phyloP scores from a whole-genome alignment of 2,888 invertebrate species.

The Drosophila bunnanda region DNA sequence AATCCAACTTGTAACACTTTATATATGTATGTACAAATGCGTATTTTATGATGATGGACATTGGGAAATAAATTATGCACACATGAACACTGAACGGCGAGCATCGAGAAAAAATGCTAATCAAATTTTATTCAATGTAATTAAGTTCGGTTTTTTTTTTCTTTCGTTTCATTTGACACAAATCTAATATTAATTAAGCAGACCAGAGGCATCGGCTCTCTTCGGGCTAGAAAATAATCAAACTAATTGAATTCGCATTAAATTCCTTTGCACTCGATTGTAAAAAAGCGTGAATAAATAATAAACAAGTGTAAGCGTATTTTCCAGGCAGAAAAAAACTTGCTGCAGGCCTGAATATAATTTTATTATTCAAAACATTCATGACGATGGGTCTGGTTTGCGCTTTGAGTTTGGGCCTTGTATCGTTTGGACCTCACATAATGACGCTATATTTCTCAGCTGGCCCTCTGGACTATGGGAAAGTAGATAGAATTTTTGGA shows the following conservation, averaged over 20 bases:
- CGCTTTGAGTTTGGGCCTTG: neutral
- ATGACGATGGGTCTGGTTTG: too few species aligned
- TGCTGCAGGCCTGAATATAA: constrained; percentile 14
- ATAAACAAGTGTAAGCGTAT: constrained; percentile 1
- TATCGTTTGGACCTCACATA: neutral
- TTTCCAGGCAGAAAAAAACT: neutral
- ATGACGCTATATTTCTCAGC: neutral
- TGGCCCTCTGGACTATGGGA: neutral
- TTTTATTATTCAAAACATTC: constrained; percentile 3
- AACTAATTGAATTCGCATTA: constrained; percentile 56
- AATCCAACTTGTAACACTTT: neutral
- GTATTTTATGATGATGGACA: constrained; percentile 19
- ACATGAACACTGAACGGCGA: neutral
- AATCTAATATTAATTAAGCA: constrained; percentile 48
- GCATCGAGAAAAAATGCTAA: constrained; percentile 8
- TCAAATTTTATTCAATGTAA: constrained; percentile 29
- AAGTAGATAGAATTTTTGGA: neutral
- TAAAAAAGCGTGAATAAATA: constrained; percentile 17
- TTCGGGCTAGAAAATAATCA: constrained; percentile 45
- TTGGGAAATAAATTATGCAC: constrained; percentile 38
- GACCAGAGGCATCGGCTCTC: constrained; percentile 9
- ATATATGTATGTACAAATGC: neutral
- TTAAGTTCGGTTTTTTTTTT: constrained; percentile 32
- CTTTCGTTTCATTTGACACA: neutral
- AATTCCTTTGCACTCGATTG: constrained; percentile 9